Base-by-base conservation (phyloP, 2,888 invertebrate species). In the Agrotis segetum region DNA sequence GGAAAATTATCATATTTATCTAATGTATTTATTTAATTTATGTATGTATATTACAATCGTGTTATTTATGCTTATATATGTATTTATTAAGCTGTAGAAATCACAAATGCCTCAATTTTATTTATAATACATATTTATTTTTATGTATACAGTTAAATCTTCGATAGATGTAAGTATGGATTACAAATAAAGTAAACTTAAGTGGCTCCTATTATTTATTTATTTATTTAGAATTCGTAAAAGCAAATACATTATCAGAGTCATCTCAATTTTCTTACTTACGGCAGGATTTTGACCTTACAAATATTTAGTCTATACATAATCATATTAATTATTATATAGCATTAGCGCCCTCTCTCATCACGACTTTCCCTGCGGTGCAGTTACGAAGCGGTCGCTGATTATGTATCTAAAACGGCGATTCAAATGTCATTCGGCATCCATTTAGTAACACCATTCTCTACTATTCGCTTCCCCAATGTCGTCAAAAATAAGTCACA, bases 121-220 rank as follows among this genome's bases (percentile, higher is more conserved):
- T 68, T 72, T 81, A 72, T 77, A 77, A 71, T 75, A 74, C 63
- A 55, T 79, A 74, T 75, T 70, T 71, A 76, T 75, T 74, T 80
- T 75, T 84, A 83, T 87, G 71, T 85, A 80, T 77, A 85, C 86
- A 82, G 86, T 84, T 87, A 59, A 74, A 84, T 83, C 79, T 77
- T 53, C 75, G 77, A 73, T 85, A 84, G 68, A 71, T 76, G 82
- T 81, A 81, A 85, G 85, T 85, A 84, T 84, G 61, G 58, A 68
- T 59, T 65, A 63, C 19, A 61, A 83, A 81, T 71, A 75, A 79
- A 79, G 21, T 60, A 59, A 62, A 71, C 16, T 21, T 62, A 24
- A 53, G 40, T 65, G 44, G 34, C 2, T 65, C 34, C n/a, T 61
- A 55, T 49, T 59, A 65, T 72, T 67, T 81, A 72, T 80, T 74